phyloP scores from a whole-genome alignment of 2,113 vertebrate genomes.

The Phocoena sinus region DNA sequence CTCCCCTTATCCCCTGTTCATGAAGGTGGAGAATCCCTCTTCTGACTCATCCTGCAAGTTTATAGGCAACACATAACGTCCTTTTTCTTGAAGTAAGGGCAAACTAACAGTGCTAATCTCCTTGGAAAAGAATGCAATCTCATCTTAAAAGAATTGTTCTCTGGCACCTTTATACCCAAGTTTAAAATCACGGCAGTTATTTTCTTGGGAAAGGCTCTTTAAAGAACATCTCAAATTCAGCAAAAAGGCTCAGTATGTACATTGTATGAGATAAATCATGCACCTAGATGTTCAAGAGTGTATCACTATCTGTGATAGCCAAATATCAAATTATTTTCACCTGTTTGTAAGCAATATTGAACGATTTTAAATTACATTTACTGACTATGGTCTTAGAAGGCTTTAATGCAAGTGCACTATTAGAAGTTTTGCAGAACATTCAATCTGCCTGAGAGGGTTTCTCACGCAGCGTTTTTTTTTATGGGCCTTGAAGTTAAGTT shows the following conservation, averaged over 20 bases:
- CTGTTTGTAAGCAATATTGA: not conserved
- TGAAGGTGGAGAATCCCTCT: conserved; percentile 42
- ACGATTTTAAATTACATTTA: not conserved
- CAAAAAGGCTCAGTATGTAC: not conserved
- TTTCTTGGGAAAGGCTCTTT: not conserved
- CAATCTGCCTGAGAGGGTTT: conserved; percentile 58
- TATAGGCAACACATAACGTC: conserved; percentile 46
- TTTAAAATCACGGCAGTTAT: not conserved
- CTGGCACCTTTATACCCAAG: not conserved
- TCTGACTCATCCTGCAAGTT: conserved; percentile 37
- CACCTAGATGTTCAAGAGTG: not conserved
- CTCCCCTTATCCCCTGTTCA: conserved; percentile 58
- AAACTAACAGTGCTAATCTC: conserved; percentile 45
- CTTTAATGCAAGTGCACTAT: not conserved
- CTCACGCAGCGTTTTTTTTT: conserved; percentile 76
- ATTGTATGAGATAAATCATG: not conserved
- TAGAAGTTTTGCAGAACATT: conserved; percentile 54
- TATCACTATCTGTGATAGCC: not conserved
- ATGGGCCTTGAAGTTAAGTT: conserved; percentile 80
- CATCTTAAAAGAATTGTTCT: conserved; percentile 8
- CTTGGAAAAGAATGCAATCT: conserved; percentile 51
- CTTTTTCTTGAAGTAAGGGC: not conserved
- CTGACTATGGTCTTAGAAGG: not conserved
- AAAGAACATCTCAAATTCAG: not conserved
- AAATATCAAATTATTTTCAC: not conserved